phyloP scores from a whole-genome alignment of 2,113 vertebrate species.

The Actinemys pallida region DNA sequence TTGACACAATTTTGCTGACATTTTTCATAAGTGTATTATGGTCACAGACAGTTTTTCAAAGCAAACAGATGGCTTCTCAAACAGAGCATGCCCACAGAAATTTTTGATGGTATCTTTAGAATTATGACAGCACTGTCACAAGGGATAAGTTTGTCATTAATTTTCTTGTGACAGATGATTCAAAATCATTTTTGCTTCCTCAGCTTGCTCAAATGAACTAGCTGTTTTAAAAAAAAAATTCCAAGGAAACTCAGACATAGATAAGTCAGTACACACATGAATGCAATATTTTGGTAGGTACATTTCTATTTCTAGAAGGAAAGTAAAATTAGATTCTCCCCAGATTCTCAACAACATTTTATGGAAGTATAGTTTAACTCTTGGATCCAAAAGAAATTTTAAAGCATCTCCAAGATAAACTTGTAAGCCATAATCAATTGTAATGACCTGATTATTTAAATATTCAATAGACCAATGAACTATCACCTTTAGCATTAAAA shows the following conservation, averaged over 20 bases:
- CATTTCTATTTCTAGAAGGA: slow-evolving; percentile 53
- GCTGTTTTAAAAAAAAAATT: slow-evolving; percentile 52
- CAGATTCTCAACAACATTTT: slow-evolving; percentile 22
- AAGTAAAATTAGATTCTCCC: slow-evolving; percentile 30
- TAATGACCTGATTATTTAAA: slow-evolving; percentile 32
- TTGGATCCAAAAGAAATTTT: background rate
- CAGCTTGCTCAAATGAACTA: slow-evolving; percentile 57
- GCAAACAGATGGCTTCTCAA: slow-evolving; percentile 78
- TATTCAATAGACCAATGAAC: background rate
- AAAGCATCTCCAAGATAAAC: background rate
- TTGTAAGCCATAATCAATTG: background rate
- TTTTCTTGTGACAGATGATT: slow-evolving; percentile 66
- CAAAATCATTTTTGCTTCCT: slow-evolving; percentile 67
- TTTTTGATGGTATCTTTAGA: slow-evolving; percentile 39
- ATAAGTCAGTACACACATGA: background rate
- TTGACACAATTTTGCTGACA: slow-evolving; percentile 74
- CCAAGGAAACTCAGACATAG: background rate
- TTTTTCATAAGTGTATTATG: slow-evolving; percentile 73
- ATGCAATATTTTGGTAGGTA: slow-evolving; percentile 52
- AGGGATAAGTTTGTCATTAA: slow-evolving; percentile 54
- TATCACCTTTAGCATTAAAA: background rate
- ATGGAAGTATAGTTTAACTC: slow-evolving; percentile 5
- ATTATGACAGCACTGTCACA: slow-evolving; percentile 65
- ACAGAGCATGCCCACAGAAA: slow-evolving; percentile 49
- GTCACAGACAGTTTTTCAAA: slow-evolving; percentile 65